Base-by-base conservation (phyloP, 2,888 invertebrate species). In the Eledone cirrhosa region DNA sequence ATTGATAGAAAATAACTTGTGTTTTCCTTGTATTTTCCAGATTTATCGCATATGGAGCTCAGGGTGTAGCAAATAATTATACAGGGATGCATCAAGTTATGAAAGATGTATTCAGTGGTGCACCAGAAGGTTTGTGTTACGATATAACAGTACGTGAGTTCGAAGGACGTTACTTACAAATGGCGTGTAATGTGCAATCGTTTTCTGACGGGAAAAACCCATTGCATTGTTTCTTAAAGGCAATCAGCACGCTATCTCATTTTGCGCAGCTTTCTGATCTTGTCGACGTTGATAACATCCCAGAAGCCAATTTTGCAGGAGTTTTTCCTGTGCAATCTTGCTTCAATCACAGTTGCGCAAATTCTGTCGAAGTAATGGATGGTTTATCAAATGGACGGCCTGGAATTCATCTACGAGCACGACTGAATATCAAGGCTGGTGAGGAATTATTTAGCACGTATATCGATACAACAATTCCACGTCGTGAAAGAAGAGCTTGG, bases 281-380 rank as follows among this genome's bases (percentile, higher is more conserved):
- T 29, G 33, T 78, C 27, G 76, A 76, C 76, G 29, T 48, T 8
- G 76, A 47, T 48, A 76, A 47, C 29, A 29, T 84, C 29, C 83
- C 83, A 19, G 87, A 88, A 63, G 87, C 85, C 5, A 85, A 85
- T 77, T 88, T 88, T 80, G 85, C 87, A 14, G 87, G 87, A 4
- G 80, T 88, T 78, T 88, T 88, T 78, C 82, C 84, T 4, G 80
- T 88, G 4, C 87, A 88, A 77, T 85, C 87, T 1, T 87, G 87
- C 78, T 78, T 88, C 65, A 88, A 88, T 69, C 87, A 88, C 78
- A 86, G 86, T 8, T 88, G 87, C 78, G 84, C 82, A 69, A 86
- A 87, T 80, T 85, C 84, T 75, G 86, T 83, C 13, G 84, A 85
- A 79, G 85, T 87, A 31, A 76, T 83, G 76, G 84, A 84, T 78